Base-by-base conservation (phyloP, 2,113 vertebrate genomes). In the Spea bombifrons region DNA sequence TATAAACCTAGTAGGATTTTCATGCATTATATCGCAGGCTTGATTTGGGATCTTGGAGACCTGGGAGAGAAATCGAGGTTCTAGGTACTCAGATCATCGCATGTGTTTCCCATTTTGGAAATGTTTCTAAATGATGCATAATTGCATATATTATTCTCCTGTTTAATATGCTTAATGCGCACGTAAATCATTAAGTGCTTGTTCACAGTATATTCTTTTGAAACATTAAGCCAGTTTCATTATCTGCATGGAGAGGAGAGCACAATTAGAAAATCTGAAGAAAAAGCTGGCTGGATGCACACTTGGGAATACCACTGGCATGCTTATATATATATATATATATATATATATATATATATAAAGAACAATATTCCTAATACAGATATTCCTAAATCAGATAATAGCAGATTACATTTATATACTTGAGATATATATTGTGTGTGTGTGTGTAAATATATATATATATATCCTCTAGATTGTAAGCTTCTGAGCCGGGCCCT, bases 161-260 rank as follows among this genome's bases (percentile, higher is more conserved):
- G 69, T 44, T 64, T 72, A 46, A 66, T 53, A 43, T 44, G 9
- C 61, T 63, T 5, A 15, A 66, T 65, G 47, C 64, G 65, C 77
- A 79, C 64, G 67, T 80, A 80, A 68, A 80, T 80, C 78, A 80
- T 74, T 67, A 68, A 59, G 64, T 67, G 52, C 16, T 61, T 68
- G 48, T 66, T 15, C 15, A 12, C 69, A 46, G 57, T 55, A 44
- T 52, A 16, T 44, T 66, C 8, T 49, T 47, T 17, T 66, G 52
- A 30, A 79, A 55, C 50, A 57, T 4, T 49, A 55, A 71, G 68
- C 76, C 48, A 5, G 44, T 73, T 79, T 49, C 52, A 57, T 70
- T 74, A 80, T 74, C 78, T 63, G 64, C 71, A 74, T 43, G 52
- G 50, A 57, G 71, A 53, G 74, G 17, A 52, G 30, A 59, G 52